Evolutionary conservation across 1,140 invertebrate species (phyloP).

Genomic region (Ditylenchus dipsaci): DNA sequence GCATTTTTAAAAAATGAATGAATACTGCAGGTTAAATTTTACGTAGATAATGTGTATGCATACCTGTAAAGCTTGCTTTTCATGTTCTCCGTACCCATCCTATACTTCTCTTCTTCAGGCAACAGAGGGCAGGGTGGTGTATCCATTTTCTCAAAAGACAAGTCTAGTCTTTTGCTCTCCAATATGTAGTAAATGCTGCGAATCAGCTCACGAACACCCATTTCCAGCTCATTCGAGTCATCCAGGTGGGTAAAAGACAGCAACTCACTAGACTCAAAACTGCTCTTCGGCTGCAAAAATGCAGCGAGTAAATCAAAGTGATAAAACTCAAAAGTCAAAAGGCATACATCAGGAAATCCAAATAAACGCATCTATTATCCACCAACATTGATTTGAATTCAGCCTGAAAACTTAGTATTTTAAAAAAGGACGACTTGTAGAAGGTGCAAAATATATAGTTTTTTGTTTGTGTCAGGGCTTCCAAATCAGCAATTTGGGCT

Average conservation of each 20-base stretch:
- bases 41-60: too few species aligned
- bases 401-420: slow-evolving; percentile 27
- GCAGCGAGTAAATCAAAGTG: slow-evolving; percentile 10
- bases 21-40: too few species aligned
- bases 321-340: not conserved
- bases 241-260: slow-evolving; percentile 32
- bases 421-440: too few species aligned
- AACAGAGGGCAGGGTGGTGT: slow-evolving; percentile 42
- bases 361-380: slow-evolving; percentile 46
- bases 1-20: too few species aligned
- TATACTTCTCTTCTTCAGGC: slow-evolving; percentile 51
- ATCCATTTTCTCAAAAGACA: slow-evolving; percentile 48
- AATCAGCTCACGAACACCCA: slow-evolving; percentile 46
- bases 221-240: slow-evolving; percentile 45
- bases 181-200: slow-evolving; percentile 52
- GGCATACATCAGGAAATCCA: slow-evolving; percentile 32
- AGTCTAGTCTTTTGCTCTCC: slow-evolving; percentile 48
- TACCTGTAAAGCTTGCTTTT: slow-evolving; percentile 47
- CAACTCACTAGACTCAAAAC: slow-evolving; percentile 23
- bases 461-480: too few species aligned
- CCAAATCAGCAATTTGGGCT: too few species aligned
- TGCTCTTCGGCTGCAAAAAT: slow-evolving; percentile 6
- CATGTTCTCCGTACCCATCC: slow-evolving; percentile 50
- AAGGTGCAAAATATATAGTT: too few species aligned
- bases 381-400: slow-evolving; percentile 36